phyloP scores from a whole-genome alignment of 2,888 invertebrate species.

The Drosophila imparisetae region DNA sequence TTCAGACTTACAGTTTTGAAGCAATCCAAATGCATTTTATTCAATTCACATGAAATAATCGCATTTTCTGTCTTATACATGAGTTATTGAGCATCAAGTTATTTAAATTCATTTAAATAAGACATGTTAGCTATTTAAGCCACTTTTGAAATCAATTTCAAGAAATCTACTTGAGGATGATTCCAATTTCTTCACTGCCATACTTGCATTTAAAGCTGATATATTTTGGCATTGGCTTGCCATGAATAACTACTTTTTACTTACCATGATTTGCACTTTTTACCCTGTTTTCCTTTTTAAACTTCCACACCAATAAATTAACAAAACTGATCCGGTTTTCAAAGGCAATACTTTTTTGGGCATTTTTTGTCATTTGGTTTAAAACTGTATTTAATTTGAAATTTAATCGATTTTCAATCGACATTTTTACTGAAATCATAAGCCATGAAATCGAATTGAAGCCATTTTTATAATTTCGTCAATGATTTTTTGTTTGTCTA shows the following conservation, averaged over 20 bases:
- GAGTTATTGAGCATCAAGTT: background rate
- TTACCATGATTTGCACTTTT: background rate
- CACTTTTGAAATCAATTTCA: background rate
- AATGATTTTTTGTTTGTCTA: background rate
- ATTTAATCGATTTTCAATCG: background rate
- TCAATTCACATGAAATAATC: constrained; percentile 4
- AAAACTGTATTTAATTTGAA: background rate
- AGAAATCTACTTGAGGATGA: background rate
- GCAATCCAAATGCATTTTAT: constrained; percentile 1
- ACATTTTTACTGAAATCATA: background rate
- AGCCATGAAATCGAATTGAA: background rate
- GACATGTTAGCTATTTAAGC: background rate
- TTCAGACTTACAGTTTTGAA: background rate
- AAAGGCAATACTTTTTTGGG: background rate
- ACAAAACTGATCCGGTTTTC: too few relatives aligned
- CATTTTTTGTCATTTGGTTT: background rate
- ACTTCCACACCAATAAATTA: too few relatives aligned
- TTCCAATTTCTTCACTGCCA: background rate
- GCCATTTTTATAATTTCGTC: background rate
- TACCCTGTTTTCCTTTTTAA: too few relatives aligned
- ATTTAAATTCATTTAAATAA: background rate
- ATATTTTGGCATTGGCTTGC: background rate
- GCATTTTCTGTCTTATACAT: too few relatives aligned
- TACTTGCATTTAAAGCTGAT: background rate
- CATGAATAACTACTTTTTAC: background rate